phyloP scores from a whole-genome alignment of 2,113 vertebrate genomes.

The Menura novaehollandiae region DNA sequence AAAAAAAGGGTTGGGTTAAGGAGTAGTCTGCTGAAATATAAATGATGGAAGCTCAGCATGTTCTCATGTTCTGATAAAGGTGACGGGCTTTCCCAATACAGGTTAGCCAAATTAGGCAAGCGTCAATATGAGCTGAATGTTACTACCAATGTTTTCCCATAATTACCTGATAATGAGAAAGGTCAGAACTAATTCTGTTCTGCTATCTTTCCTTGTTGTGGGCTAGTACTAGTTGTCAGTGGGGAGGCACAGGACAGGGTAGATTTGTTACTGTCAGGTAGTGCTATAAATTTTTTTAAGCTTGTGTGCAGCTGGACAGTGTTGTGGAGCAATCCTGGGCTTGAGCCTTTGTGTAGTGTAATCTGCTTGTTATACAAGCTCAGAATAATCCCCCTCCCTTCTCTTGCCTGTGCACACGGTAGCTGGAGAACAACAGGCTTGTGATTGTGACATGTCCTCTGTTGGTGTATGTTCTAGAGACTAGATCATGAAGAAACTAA shows the following conservation, averaged over 20 bases:
- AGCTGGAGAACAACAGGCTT: neutral
- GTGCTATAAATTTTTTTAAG: neutral
- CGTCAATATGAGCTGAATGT: neutral
- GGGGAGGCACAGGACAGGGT: neutral
- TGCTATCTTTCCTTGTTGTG: rapidly evolving
- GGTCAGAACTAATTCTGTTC: neutral
- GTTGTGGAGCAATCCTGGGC: neutral
- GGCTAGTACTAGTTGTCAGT: neutral
- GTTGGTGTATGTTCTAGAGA: neutral
- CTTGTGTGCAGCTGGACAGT: neutral
- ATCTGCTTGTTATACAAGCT: neutral
- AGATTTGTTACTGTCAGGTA: neutral
- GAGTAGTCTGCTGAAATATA: neutral
- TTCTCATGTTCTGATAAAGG: neutral
- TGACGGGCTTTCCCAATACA: neutral
- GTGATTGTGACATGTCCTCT: neutral
- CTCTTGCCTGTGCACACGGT: rapidly evolving
- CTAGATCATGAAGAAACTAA: neutral
- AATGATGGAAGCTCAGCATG: neutral
- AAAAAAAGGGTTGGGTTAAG: neutral
- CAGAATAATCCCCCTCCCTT: neutral
- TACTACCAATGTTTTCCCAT: neutral
- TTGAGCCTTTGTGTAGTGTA: neutral
- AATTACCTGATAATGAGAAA: neutral
- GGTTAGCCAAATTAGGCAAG: neutral